Base-by-base conservation (phyloP, 2,888 invertebrate species). In the Parapristionchus giblindavisi region DNA sequence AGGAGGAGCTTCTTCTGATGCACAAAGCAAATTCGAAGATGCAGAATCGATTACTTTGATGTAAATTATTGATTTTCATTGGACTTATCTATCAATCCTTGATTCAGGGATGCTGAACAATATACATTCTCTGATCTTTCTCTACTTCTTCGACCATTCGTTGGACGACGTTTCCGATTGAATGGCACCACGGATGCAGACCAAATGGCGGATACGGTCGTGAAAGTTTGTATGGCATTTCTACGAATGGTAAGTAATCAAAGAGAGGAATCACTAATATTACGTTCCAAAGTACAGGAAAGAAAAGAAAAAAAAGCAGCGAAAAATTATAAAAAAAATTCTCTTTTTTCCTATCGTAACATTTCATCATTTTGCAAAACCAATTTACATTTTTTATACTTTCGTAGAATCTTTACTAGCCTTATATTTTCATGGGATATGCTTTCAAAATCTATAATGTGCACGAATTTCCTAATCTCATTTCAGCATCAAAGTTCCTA, bases 111-210 rank as follows among this genome's bases (percentile, higher is more conserved):
- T 24, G 68, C 68, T 17, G 68, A 68, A 52, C 14, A 34, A 52
- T 52, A 68, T 52, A 68, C 68, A 1, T 68, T 68, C 36, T 51
- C 51, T 52, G 68, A 68, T 52, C 52, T 68, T 8, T 38, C 68
- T 2, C 36, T 68, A 52, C 68, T 68, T 51, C 68, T 68, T 21
- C 68, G 68, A 21, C 68, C 68, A 14, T n/a, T 68, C 11, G 51
- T 68, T 5, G 68, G 68, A 2, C 51, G 68, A 0, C 32, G 68
- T 6, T 36, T 68, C n/a, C 52, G 68, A 21, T 52, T 68, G 34
- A 68, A 68, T 36, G 68, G 68, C 36, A 21, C 68, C 68, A 68
- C 68, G 8, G 68, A 68, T 52, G 68, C 68, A 32, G 68, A 68
- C 5, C 68, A 68, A 38, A 68, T 68, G 68, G 68, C 68, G 11